Base-by-base conservation (phyloP, 2,797 vertebrate species). In the Margarornis squamiger region DNA sequence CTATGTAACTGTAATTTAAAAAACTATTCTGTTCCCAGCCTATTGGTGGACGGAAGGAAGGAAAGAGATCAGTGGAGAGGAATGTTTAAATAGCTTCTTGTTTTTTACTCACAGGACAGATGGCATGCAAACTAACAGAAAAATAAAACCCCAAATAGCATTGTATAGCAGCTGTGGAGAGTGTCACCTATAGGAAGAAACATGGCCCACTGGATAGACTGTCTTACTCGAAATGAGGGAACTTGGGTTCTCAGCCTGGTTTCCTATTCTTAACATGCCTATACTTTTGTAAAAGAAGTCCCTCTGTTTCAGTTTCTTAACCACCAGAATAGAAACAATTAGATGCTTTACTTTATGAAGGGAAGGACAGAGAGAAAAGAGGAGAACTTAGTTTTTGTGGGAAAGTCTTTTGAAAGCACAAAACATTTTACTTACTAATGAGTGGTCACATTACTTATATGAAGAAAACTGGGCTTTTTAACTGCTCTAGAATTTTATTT, bases 51-150 rank as follows among this genome's bases (percentile, higher is more conserved):
- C 74, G 90, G 91, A 95, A 94, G 94, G 95, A 96, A 96, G 91
- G 92, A 94, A 96, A 91, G 91, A 93, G 92, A 95, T 95, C 95
- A 96, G 90, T 86, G 73, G 73, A 93, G 94, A 96, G 84, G 94
- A 97, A 96, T 94, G 92, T 95, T 94, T 93, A 94, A 97, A 95
- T 91, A 95, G 74, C 77, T 96, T 93, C 86, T 95, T 96, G 92
- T 94, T 96, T 95, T 96, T 92, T 59, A 67, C 80, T 93, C 89
- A 86, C 87, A 91, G 90, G 88, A 95, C 92, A 96, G 94, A 97
- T 95, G 93, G 87, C 58, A 12, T 89, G 95, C 90, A 96, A 95
- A 83, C 45, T 70, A 80, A 94, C 75, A 86, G 21, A 95, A 97
- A 84, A 96, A 96, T 86, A 95, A 94, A 96, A 66, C 48, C 76